A percentile compares a stretch with the other conserved stretches of the same genome.
phyloP scores from a whole-genome alignment of 2,888 invertebrate species.

The Mythimna ferrago region DNA sequence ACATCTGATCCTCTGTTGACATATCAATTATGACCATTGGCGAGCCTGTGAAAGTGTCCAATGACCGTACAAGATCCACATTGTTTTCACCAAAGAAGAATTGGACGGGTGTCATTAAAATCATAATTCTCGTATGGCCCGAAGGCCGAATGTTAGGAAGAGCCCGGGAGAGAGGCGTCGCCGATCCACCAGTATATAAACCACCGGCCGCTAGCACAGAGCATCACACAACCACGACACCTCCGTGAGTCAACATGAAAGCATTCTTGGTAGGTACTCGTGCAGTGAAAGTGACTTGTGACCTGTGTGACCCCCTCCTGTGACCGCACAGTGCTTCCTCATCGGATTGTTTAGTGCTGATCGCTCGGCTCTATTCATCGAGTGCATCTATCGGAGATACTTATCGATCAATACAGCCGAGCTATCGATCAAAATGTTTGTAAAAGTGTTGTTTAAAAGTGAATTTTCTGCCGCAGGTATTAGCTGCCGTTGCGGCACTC shows the following conservation, averaged over 20 bases:
- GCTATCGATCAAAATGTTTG: constrained; percentile 63
- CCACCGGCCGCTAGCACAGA: constrained; percentile 79
- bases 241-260: constrained; percentile 90
- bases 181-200: constrained; percentile 85
- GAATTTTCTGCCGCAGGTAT: constrained; percentile 82
- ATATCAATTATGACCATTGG: constrained; percentile 65
- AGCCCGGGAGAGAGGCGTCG: constrained; percentile 89
- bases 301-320: constrained; percentile 83
- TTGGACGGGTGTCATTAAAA: constrained; percentile 89
- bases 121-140: constrained; percentile 89
- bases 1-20: constrained; percentile 53
- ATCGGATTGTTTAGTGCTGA: constrained; percentile 78
- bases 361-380: constrained; percentile 77
- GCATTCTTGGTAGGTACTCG: constrained; percentile 90
- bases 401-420: constrained; percentile 68
- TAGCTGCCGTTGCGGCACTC: constrained; percentile 90
- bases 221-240: constrained; percentile 89
- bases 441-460: constrained; percentile 69
- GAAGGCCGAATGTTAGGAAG: constrained; percentile 90
- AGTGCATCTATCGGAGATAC: constrained; percentile 49
- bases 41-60: constrained; percentile 81
- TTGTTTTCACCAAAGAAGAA: constrained; percentile 89
- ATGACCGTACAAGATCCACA: constrained; percentile 79
- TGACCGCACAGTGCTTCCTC: constrained; percentile 78
- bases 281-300: constrained; percentile 89